These are phyloP conservation scores for Caenorhabditis japonica DNA, from an alignment of 2,888 invertebrate genomes.

Conservation along the genomic window DNA sequence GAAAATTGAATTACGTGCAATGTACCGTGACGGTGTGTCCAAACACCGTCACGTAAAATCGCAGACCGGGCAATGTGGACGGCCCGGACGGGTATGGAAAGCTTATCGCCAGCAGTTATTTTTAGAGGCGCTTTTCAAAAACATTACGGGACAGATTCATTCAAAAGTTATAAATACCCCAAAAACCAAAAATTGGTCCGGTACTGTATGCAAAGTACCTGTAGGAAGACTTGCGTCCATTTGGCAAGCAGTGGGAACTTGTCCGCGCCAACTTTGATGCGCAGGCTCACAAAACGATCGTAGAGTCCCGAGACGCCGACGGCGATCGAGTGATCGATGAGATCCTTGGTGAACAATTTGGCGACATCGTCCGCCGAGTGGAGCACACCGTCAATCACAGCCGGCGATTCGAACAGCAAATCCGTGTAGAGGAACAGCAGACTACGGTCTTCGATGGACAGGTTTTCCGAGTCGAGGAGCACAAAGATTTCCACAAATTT, in stretches of 20 bases:
- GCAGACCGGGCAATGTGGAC: too few relatives aligned
- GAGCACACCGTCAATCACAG: conserved; percentile 66
- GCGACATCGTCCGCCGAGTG: conserved; percentile 83
- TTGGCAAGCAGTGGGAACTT: conserved; percentile 85
- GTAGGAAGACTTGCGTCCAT: conserved; percentile 86
- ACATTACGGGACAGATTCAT: too few relatives aligned
- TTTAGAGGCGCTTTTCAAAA: too few relatives aligned
- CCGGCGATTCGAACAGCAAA: conserved; percentile 85
- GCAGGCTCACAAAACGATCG: conserved; percentile 63
- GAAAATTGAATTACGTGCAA: too few relatives aligned
- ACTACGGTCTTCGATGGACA: conserved; percentile 67
- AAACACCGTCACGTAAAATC: too few relatives aligned
- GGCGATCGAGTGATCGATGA: conserved; percentile 69
- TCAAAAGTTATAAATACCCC: too few relatives aligned
- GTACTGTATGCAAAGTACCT: too few relatives aligned
- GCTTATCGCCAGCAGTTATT: too few relatives aligned
- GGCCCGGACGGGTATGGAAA: too few relatives aligned
- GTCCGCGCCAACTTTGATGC: conserved; percentile 81
- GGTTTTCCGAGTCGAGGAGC: conserved; percentile 63
- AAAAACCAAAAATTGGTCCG: too few relatives aligned
- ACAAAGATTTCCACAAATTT: conserved; percentile 70
- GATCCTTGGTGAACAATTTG: conserved; percentile 81
- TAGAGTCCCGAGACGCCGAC: conserved; percentile 67
- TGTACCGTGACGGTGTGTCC: too few relatives aligned
- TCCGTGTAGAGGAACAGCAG: conserved; percentile 84